These are phyloP conservation scores for Glossophaga mutica DNA, from an alignment of 2,797 vertebrate species.

Conservation along the genomic window DNA sequence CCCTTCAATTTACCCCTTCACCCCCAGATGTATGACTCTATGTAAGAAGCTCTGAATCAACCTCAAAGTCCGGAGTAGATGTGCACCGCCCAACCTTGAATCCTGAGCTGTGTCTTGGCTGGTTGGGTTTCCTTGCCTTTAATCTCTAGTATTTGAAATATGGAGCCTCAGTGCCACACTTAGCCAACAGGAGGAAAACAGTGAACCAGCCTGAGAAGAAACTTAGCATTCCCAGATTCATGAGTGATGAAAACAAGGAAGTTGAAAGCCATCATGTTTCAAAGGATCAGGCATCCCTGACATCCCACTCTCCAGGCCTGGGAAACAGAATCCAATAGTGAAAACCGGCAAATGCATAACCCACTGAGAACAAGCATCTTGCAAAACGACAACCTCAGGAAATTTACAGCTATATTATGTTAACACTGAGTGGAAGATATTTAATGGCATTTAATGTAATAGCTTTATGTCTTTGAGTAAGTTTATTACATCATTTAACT, in stretches of 20 bases:
- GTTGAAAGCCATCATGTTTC: background rate
- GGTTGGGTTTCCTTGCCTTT: background rate
- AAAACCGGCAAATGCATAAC: background rate
- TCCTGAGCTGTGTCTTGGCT: background rate
- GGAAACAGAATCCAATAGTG: background rate
- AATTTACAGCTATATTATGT: constrained; percentile 44
- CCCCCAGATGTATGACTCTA: background rate
- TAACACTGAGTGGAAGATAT: constrained; percentile 3
- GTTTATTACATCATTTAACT: constrained; percentile 61
- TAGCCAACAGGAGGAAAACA: background rate
- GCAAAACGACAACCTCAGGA: background rate
- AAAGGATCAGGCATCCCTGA: background rate
- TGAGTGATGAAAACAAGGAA: background rate
- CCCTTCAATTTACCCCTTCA: background rate
- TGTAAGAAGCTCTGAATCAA: background rate
- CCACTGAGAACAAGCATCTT: background rate
- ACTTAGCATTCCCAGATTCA: background rate
- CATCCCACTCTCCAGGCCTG: background rate
- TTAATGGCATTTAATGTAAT: constrained; percentile 48
- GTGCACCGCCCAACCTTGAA: background rate
- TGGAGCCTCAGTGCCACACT: background rate
- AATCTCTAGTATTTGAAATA: background rate
- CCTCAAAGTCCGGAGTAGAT: background rate
- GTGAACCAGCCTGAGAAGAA: background rate
- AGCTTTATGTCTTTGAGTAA: constrained; percentile 52